phyloP scores from a whole-genome alignment of 2,113 vertebrate genomes.

The Notarius quadriscutis region DNA sequence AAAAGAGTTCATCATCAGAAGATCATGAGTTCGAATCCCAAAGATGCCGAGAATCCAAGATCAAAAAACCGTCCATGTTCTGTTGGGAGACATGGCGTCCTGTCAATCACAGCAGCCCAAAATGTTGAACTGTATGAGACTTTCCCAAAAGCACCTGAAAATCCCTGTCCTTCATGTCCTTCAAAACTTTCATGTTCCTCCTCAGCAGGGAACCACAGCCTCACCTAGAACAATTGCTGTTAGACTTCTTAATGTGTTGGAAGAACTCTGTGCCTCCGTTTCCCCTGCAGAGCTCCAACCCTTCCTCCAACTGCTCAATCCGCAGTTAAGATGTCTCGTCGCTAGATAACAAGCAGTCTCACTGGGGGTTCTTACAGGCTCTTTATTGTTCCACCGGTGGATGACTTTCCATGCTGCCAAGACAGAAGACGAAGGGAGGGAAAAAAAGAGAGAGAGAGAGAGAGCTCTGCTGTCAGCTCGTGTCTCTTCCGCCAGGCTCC shows the following conservation, averaged over 20 bases:
- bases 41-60: neutral
- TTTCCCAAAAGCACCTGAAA: conserved; percentile 3
- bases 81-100: neutral
- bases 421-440: conserved; percentile 6
- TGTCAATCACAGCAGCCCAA: neutral
- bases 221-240: conserved; percentile 6
- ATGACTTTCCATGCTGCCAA: conserved; percentile 48
- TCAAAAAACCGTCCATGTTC: neutral
- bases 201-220: conserved; percentile 24
- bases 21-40: neutral
- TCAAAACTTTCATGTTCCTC: neutral
- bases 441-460: neutral
- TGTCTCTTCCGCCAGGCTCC: conserved; percentile 26
- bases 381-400: conserved; percentile 50
- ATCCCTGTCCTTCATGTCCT: neutral
- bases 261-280: conserved; percentile 29
- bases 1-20: neutral
- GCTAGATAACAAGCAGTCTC: conserved; percentile 58
- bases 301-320: conserved; percentile 48
- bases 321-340: conserved; percentile 60
- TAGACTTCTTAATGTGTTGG: conserved; percentile 51
- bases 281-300: conserved; percentile 34
- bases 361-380: conserved; percentile 52
- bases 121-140: neutral
- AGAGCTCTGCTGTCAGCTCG: conserved; percentile 49